Evolutionary conservation across 2,797 vertebrate species (phyloP), one percentile per base, ranked within the genome.

Genomic region (Pseudochirops corinnae): DNA sequence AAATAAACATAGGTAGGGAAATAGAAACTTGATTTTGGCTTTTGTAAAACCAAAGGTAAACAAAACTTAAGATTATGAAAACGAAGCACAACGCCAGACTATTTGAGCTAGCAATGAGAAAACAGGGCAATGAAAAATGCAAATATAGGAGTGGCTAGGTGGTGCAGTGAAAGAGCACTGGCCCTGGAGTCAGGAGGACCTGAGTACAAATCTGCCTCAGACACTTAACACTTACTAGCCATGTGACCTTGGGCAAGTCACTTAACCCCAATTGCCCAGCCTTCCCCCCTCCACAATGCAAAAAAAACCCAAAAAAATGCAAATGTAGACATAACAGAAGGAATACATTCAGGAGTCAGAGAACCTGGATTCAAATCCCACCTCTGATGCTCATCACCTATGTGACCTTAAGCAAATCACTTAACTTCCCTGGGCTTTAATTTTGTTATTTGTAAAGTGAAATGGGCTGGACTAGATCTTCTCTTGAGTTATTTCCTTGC

Each of bases 21-120:
- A 95, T 91, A 90, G 1, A 13, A 33, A 94, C 57, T n/a, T 11
- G 3, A 90, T 56, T 97, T 94, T 91, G 90, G 92, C 55, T 74
- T 0, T n/a, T 46, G 31, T 39, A 93, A 92, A 39, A 24, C 56
- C 46, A 14, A 55, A 9, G 24, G 62, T 0, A 39, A 39, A 52
- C 58, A 90, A 91, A 55, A 57, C 18, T 55, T 13, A 52, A 90
- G n/a, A 87, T 26, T 10, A 56, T 14, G 0, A 14, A 56, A 93
- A 92, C 62, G 1, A 0, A 87, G 46, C 24, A 87, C 74, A 87
- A 50, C 24, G 26, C 9, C 18, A 82, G 62, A 33, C 33, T 13
- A 14, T 14, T 21, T 33, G 62, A 67, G 18, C 39, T 46, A 82
- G 9, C 39, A 46, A 26, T 82, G n/a, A 4, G 7, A 82, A 82